Percentiles rank a stretch among this genome's conserved stretches.
phyloP scores from a whole-genome alignment of 2,888 invertebrate species.

The Trichopria drosophilae region DNA sequence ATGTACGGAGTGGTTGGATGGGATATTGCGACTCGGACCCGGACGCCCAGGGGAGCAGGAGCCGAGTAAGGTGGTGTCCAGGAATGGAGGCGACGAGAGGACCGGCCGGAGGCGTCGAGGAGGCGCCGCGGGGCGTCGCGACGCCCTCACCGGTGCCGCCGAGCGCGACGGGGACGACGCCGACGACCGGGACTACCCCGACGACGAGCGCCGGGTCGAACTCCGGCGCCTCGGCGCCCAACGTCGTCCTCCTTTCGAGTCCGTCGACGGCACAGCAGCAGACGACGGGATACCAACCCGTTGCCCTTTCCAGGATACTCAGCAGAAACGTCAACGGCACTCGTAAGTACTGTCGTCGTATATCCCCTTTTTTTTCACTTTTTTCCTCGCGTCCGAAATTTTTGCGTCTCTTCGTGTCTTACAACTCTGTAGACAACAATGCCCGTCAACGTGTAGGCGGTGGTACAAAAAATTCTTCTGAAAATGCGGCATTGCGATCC shows the following conservation, averaged over 20 bases:
- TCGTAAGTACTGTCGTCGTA: slow-evolving; percentile 52
- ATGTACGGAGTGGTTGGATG: slow-evolving; percentile 42
- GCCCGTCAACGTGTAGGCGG: no score
- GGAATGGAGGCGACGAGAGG: slow-evolving; percentile 31
- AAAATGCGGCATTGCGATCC: no score
- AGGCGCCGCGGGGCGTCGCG: slow-evolving; percentile 45
- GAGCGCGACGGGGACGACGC: slow-evolving; percentile 33
- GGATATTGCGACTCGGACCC: slow-evolving; percentile 31
- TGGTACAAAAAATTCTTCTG: no score
- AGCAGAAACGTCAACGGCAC: slow-evolving; percentile 57
- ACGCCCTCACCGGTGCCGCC: slow-evolving; percentile 46
- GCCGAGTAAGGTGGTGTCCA: slow-evolving; percentile 23
- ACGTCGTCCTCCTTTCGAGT: no score
- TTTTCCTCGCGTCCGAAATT: no score
- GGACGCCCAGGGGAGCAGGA: slow-evolving; percentile 10
- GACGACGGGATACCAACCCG: no score
- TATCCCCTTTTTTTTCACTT: no score
- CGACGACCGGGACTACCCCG: slow-evolving; percentile 25
- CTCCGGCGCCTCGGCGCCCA: slow-evolving; percentile 23
- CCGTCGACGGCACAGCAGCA: slow-evolving; percentile 55
- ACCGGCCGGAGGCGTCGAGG: slow-evolving; percentile 34
- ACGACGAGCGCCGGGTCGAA: slow-evolving; percentile 32
- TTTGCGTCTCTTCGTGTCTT: no score
- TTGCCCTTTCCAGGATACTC: slow-evolving; percentile 54
- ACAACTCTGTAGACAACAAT: no score